phyloP scores from a whole-genome alignment of 30 jellyfish, hydroid and myxozoan genomes.

The Turritopsis rubra region DNA sequence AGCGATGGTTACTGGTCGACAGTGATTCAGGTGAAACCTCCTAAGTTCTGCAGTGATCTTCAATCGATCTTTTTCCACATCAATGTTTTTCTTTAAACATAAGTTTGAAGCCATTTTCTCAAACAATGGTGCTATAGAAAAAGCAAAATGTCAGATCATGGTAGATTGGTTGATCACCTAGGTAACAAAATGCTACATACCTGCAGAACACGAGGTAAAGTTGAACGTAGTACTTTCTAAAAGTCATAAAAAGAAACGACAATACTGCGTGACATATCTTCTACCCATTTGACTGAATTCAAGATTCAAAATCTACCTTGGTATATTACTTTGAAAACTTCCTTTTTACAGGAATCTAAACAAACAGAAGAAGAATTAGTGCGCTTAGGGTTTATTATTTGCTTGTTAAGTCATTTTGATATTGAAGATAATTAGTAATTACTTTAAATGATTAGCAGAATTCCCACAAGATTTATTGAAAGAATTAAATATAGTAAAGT shows the following conservation, averaged over 20 bases:
- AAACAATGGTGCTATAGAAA: not conserved
- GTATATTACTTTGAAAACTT: not conserved
- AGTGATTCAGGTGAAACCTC: not conserved
- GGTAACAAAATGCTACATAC: not conserved
- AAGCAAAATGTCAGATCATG: not conserved
- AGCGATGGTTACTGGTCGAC: not conserved
- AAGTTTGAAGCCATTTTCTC: not conserved
- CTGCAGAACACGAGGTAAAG: not conserved
- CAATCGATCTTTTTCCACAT: not conserved
- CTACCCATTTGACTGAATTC: not conserved
- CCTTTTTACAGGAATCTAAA: not conserved
- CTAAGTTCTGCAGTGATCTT: not conserved
- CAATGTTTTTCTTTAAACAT: not conserved
- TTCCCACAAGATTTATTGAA: too few species aligned
- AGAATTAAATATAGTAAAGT: too few species aligned
- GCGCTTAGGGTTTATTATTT: too few species aligned
- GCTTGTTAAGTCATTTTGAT: too few species aligned
- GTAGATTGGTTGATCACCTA: too few species aligned
- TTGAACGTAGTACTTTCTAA: not conserved
- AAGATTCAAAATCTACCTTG: not conserved
- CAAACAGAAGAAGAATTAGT: not conserved
- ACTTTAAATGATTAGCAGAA: too few species aligned
- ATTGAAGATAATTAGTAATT: too few species aligned
- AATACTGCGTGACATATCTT: not conserved
- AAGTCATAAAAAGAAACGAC: not conserved